phyloP scores from a whole-genome alignment of 2,797 vertebrate genomes.

The Helostoma temminkii region DNA sequence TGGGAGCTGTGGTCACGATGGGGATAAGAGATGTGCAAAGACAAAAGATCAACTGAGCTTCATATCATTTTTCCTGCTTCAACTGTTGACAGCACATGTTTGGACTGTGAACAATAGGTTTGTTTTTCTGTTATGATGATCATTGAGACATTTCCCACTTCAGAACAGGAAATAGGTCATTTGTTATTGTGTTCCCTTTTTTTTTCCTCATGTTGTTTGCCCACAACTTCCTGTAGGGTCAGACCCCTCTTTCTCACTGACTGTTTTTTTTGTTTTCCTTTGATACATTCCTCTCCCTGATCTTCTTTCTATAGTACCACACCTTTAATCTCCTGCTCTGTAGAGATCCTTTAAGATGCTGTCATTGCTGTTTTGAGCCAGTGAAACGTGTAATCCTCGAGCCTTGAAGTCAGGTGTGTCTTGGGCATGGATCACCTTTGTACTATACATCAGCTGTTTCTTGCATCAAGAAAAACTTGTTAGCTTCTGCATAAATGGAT shows the following conservation, averaged over 20 bases:
- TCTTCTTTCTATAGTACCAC: conserved; percentile 35
- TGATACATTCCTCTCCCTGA: conserved; percentile 39
- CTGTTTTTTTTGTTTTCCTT: conserved; percentile 15
- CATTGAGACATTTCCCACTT: conserved; percentile 56
- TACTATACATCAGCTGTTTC: background rate
- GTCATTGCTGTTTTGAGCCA: conserved; percentile 8
- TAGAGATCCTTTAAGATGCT: conserved; percentile 20
- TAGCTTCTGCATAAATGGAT: background rate
- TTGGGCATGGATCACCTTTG: background rate
- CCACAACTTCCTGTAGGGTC: conserved; percentile 44
- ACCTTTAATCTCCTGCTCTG: conserved; percentile 29
- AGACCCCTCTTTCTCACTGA: too few species aligned
- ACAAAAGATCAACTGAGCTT: background rate
- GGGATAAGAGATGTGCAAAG: too few species aligned
- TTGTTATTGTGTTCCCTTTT: conserved; percentile 42
- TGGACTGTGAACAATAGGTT: conserved; percentile 51
- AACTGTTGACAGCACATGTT: conserved; percentile 25
- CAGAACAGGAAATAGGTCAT: conserved; percentile 69
- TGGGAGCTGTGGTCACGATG: too few species aligned
- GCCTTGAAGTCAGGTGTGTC: background rate
- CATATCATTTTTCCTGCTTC: background rate
- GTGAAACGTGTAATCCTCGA: conserved; percentile 5
- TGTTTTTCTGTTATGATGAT: conserved; percentile 45
- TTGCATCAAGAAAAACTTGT: background rate
- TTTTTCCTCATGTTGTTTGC: conserved; percentile 52